A percentile compares a stretch with the other conserved stretches of the same genome.
phyloP scores from a whole-genome alignment of 1,140 invertebrate species.

The Saccostrea glomerata region DNA sequence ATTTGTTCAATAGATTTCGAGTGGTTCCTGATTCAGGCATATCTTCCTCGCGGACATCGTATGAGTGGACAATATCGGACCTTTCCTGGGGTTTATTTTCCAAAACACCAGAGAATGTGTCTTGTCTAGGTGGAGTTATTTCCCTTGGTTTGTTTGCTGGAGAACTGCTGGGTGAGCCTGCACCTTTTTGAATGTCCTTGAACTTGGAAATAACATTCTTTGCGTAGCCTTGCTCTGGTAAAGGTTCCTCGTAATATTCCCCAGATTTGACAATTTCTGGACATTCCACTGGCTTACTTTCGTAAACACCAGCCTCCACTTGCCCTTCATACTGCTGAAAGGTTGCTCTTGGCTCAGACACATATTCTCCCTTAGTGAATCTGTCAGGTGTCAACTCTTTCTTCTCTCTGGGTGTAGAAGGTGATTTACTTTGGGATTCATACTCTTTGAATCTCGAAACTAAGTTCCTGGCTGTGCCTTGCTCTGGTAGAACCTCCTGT shows the following conservation, averaged over 20 bases:
- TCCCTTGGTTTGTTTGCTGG: constrained; percentile 55
- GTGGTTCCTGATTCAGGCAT: constrained; percentile 72
- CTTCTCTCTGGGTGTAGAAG: constrained; percentile 60
- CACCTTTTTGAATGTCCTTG: constrained; percentile 57
- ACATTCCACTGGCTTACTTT: constrained; percentile 63
- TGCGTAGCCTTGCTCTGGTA: constrained; percentile 64
- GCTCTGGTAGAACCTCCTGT: constrained; percentile 70
- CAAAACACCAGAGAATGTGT: constrained; percentile 59
- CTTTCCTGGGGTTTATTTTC: constrained; percentile 57
- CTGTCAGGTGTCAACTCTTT: constrained; percentile 71
- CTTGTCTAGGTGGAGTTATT: constrained; percentile 65
- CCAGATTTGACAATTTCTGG: constrained; percentile 62
- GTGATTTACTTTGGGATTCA: constrained; percentile 60
- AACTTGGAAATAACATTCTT: constrained; percentile 65
- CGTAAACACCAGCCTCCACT: constrained; percentile 66
- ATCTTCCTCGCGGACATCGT: constrained; percentile 59
- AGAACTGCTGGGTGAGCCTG: constrained; percentile 51
- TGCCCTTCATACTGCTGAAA: constrained; percentile 68
- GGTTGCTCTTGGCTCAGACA: constrained; percentile 63
- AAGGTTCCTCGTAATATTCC: constrained; percentile 54
- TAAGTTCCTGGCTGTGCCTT: constrained; percentile 69
- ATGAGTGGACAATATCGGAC: constrained; percentile 66
- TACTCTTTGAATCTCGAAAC: constrained; percentile 69
- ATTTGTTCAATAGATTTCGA: constrained; percentile 67
- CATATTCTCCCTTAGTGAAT: constrained; percentile 68